A percentile compares a stretch with the other conserved stretches of the same genome.
These are phyloP conservation scores for Machimus atricapillus DNA, from an alignment of 2,888 invertebrate species.

Conservation along the genomic window DNA sequence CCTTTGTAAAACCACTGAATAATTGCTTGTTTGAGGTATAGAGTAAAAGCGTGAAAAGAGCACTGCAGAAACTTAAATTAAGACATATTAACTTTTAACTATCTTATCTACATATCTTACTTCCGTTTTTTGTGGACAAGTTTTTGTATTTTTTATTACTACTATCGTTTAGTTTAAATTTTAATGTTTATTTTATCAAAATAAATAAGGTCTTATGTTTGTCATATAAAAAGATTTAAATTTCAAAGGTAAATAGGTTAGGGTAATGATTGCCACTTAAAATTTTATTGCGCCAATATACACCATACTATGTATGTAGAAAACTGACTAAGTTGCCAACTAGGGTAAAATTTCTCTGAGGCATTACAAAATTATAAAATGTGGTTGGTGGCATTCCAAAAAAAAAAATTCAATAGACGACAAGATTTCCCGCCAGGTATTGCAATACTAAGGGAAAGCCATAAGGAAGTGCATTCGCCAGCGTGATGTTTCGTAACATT, in stretches of 20 bases:
- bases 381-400: not conserved
- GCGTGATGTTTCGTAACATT: not conserved
- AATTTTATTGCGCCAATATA: not conserved
- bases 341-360: not conserved
- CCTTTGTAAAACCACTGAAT: not conserved
- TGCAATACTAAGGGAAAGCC: not conserved
- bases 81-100: not conserved
- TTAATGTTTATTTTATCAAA: not conserved
- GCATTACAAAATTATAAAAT: not conserved
- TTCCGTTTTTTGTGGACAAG: not conserved
- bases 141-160: not conserved
- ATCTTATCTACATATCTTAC: not conserved
- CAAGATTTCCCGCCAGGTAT: not conserved
- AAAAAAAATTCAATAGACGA: not conserved
- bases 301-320: not conserved
- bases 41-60: not conserved
- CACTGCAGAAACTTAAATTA: not conserved
- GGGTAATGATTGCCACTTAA: not conserved
- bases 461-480: not conserved
- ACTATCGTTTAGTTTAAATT: not conserved
- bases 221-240: too few relatives aligned
- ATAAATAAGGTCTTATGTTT: too few relatives aligned
- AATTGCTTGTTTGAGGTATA: not conserved
- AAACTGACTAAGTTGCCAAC: not conserved
- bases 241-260: not conserved